A percentile compares a stretch with the other conserved stretches of the same genome.
Evolutionary conservation across 2,113 vertebrate genomes (phyloP).

Genomic region (Eclectus roratus): DNA sequence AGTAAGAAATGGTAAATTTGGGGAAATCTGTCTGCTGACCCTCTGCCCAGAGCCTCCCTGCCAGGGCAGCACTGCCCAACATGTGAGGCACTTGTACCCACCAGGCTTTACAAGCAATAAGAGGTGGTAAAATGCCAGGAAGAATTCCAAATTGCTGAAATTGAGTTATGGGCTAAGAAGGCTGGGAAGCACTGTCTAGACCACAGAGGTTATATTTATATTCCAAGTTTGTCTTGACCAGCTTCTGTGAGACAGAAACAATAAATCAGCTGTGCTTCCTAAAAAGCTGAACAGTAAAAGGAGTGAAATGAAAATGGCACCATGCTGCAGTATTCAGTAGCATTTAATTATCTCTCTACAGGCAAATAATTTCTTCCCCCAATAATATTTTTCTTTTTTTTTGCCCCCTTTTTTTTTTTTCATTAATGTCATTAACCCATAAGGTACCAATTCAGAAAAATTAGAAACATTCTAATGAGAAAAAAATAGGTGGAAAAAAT

Average conservation of each 20-base stretch:
- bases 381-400: neutral
- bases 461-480: neutral
- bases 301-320: constrained; percentile 1
- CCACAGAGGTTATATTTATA: constrained; percentile 30
- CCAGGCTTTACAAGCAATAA: neutral
- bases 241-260: constrained; percentile 11
- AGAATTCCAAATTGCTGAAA: neutral
- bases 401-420: neutral
- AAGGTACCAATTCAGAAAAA: neutral
- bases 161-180: neutral
- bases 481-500: neutral
- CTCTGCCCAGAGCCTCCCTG: neutral
- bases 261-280: constrained; percentile 18
- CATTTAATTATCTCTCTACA: neutral
- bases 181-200: neutral
- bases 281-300: neutral
- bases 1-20: neutral
- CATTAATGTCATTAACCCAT: neutral
- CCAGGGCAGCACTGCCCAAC: neutral
- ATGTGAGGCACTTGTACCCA: neutral
- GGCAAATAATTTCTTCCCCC: neutral
- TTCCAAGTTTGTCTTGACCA: constrained; percentile 41
- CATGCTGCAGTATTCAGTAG: neutral
- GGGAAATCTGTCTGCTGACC: neutral
- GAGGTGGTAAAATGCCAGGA: neutral